Conservation (phyloP, 2,888 invertebrate genomes). For the Tuberolachnus salignus region DNA sequence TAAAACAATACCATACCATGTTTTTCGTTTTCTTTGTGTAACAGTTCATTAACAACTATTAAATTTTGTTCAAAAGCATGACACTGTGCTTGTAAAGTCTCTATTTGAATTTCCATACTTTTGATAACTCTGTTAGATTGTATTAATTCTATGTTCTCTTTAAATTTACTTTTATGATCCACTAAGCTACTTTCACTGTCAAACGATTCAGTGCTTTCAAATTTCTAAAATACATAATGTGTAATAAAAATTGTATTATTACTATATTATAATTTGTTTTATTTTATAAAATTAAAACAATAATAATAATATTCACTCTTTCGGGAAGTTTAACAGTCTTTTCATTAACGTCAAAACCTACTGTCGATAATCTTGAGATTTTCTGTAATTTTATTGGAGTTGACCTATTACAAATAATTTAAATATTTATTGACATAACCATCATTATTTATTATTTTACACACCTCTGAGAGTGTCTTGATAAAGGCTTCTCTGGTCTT, state of each 20-base stretch:
- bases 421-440: not conserved
- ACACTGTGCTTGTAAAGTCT: constrained; percentile 46
- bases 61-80: constrained; percentile 40
- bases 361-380: constrained; percentile 44
- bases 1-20: constrained; percentile 14
- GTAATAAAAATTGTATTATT: not conserved
- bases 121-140: constrained; percentile 51
- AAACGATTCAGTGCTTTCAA: constrained; percentile 53
- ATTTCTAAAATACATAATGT: constrained; percentile 41
- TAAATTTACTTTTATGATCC: constrained; percentile 53
- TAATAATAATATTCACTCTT: constrained; percentile 27
- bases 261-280: not conserved
- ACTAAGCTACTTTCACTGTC: constrained; percentile 40
- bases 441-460: constrained; percentile 1
- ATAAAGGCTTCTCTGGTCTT: constrained; percentile 46
- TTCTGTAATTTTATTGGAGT: constrained; percentile 48
- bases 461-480: constrained; percentile 53
- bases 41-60: constrained; percentile 28
- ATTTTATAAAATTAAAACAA: too few relatives aligned
- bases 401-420: constrained; percentile 27
- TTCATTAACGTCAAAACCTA: constrained; percentile 45
- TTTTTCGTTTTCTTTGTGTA: constrained; percentile 32
- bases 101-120: constrained; percentile 47
- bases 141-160: constrained; percentile 48
- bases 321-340: constrained; percentile 39